Conservation (phyloP, 1,140 invertebrate species). For the Araneus ventricosus region DNA sequence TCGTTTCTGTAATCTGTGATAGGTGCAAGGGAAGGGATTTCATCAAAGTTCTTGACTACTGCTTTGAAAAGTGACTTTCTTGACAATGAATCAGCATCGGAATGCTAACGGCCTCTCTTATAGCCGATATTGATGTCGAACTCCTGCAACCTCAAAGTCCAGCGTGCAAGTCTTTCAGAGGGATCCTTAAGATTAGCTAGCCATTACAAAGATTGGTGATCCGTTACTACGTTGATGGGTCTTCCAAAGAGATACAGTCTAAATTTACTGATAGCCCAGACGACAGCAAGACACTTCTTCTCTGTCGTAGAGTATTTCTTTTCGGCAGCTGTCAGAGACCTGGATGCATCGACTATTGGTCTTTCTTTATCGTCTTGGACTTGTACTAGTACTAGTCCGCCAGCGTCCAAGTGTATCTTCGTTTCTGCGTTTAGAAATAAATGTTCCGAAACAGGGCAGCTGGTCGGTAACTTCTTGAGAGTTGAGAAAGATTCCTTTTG, state of each 20-base stretch:
- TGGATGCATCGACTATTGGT: constrained; percentile 77
- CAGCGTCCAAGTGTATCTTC: no score
- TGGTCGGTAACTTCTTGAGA: background rate
- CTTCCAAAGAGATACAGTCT: background rate
- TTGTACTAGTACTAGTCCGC: constrained; percentile 80
- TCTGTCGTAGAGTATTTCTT: constrained; percentile 79
- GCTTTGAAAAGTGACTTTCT: background rate
- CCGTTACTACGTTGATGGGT: background rate
- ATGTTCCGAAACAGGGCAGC: constrained; percentile 78
- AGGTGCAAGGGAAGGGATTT: constrained; percentile 4
- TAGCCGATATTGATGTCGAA: constrained; percentile 75
- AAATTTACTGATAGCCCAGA: no score
- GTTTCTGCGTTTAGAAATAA: no score
- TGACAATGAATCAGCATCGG: constrained; percentile 61
- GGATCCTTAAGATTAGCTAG: constrained; percentile 79
- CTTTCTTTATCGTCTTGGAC: no score
- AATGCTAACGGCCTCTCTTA: constrained; percentile 64
- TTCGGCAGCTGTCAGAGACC: no score
- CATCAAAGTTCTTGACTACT: background rate
- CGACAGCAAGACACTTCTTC: constrained; percentile 76
- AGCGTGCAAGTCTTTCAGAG: no score
- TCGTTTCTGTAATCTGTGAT: background rate
- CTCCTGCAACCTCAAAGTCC: constrained; percentile 76
- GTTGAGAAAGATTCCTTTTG: no score
- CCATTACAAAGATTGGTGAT: constrained; percentile 68